Evolutionary conservation across 1,140 invertebrate species (phyloP).

Genomic region (Medauroidea extradentata): DNA sequence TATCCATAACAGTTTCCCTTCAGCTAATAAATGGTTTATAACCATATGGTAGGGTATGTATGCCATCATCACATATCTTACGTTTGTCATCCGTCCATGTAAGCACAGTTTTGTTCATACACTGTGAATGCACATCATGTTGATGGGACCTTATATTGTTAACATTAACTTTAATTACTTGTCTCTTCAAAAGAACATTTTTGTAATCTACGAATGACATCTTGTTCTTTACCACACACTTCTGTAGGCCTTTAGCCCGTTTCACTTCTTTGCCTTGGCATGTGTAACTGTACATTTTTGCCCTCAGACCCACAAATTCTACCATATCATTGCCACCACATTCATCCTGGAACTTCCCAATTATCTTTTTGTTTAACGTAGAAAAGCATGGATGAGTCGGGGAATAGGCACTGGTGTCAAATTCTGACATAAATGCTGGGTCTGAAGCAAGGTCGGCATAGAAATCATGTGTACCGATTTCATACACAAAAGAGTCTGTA

Average conservation of each 20-base stretch:
- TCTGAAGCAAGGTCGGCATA: constrained; percentile 40
- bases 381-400: neutral
- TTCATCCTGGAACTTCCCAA: constrained; percentile 50
- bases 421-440: constrained; percentile 16
- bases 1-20: no score
- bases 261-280: neutral
- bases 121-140: neutral
- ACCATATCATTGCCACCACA: constrained; percentile 35
- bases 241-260: neutral
- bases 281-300: constrained; percentile 40
- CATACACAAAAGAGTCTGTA: constrained; percentile 43
- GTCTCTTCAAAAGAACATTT: neutral
- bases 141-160: neutral
- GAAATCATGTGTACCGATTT: constrained; percentile 40
- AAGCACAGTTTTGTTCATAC: neutral
- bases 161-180: neutral
- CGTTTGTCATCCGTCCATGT: constrained; percentile 12
- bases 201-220: neutral
- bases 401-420: constrained; percentile 27
- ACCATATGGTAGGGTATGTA: constrained; percentile 16
- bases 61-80: neutral
- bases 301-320: constrained; percentile 41
- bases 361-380: constrained; percentile 44
- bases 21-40: neutral
- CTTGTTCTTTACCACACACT: neutral